Evolutionary conservation across 2,888 invertebrate species (phyloP).

Genomic region (Rutpela maculata): DNA sequence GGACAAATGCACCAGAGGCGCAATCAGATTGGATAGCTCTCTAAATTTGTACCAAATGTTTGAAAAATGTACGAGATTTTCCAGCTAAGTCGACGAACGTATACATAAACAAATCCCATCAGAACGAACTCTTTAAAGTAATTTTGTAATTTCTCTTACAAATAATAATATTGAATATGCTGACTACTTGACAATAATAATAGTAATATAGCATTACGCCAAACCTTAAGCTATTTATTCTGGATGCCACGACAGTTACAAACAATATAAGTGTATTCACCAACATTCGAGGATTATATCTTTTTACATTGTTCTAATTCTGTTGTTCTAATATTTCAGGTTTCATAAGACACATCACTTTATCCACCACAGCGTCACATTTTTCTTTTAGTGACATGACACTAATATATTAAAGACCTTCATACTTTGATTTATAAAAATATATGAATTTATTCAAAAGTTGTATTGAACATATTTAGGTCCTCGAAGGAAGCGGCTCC

Average conservation of each 20-base stretch:
- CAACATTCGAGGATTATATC: constrained; percentile 49
- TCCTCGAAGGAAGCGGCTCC: constrained; percentile 91
- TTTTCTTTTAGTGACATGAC: constrained; percentile 24
- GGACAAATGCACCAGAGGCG: no score
- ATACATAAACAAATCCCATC: constrained; percentile 38
- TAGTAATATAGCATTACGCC: constrained; percentile 59
- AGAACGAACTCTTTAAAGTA: constrained; percentile 43
- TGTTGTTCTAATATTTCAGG: constrained; percentile 43
- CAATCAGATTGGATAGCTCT: no score
- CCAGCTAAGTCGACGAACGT: no score
- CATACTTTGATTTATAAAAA: constrained; percentile 26
- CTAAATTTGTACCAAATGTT: no score
- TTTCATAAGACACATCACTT: constrained; percentile 55
- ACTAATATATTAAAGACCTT: constrained; percentile 27
- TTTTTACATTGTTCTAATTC: constrained; percentile 39
- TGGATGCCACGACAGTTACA: constrained; percentile 64
- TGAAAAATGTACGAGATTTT: no score
- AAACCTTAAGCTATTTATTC: constrained; percentile 63
- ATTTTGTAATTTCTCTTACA: constrained; percentile 50
- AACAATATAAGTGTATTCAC: constrained; percentile 54
- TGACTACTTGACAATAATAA: constrained; percentile 56
- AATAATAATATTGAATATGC: constrained; percentile 55
- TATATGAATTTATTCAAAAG: constrained; percentile 77
- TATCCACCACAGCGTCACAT: constrained; percentile 55
- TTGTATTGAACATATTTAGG: constrained; percentile 92